Percentiles rank a stretch among this genome's conserved stretches.
phyloP scores from a whole-genome alignment of 23 tunicate species.

The Phallusia fumigata region DNA sequence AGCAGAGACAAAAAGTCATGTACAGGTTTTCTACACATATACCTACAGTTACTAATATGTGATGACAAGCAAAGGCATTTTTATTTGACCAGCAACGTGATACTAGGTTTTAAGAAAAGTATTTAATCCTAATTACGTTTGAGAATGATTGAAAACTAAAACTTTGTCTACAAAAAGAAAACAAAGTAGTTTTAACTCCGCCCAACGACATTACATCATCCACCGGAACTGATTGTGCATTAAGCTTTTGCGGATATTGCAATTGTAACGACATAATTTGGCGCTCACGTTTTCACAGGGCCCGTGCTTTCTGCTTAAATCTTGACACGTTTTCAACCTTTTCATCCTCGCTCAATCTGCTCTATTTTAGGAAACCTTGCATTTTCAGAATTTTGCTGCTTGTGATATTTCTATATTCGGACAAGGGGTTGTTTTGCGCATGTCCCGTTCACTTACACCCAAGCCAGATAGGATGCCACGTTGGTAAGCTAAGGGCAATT shows the following conservation, averaged over 20 bases:
- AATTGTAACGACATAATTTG: background rate
- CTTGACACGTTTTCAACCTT: background rate
- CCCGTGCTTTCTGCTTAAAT: background rate
- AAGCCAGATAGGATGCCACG: background rate
- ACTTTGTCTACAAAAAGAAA: too few species aligned
- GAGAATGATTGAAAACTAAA: too few species aligned
- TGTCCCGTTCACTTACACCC: background rate
- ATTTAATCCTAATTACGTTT: too few species aligned
- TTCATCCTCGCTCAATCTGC: background rate
- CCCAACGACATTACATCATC: background rate
- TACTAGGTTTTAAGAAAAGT: too few species aligned
- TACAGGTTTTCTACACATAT: too few species aligned
- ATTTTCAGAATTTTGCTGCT: background rate
- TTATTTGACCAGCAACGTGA: too few species aligned
- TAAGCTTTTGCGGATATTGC: background rate
- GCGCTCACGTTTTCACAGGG: slow-evolving; percentile 5
- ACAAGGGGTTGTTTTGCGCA: background rate
- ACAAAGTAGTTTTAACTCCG: background rate
- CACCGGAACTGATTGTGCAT: background rate
- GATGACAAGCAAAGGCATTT: too few species aligned
- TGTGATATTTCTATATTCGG: background rate
- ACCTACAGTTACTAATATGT: too few species aligned
- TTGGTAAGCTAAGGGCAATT: background rate
- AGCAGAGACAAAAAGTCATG: too few species aligned
- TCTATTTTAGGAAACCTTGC: background rate